Conservation (phyloP, 2,113 vertebrate species). For the Myocastor coypus region DNA sequence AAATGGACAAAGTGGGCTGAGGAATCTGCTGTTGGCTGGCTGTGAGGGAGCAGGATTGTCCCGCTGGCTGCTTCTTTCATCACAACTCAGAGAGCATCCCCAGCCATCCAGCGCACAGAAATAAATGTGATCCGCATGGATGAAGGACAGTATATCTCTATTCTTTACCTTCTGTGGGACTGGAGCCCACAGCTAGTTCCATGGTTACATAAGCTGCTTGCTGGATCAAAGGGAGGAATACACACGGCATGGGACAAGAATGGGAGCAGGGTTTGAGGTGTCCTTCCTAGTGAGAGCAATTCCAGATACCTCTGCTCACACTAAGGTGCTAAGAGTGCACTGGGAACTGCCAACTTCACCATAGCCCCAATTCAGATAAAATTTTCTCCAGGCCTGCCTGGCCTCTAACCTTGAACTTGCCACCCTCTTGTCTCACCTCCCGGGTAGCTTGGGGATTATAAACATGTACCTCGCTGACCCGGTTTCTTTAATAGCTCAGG, state of each 20-base stretch:
- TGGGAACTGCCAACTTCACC: background rate
- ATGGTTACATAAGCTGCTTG: conserved; percentile 15
- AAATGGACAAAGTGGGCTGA: background rate
- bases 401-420: background rate
- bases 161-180: background rate
- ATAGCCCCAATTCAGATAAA: background rate
- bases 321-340: background rate
- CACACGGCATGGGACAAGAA: background rate
- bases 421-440: background rate
- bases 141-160: background rate
- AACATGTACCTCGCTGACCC: background rate
- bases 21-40: background rate
- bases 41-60: background rate
- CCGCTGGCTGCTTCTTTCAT: background rate
- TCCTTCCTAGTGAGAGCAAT: background rate
- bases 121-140: background rate
- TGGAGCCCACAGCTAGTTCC: conserved; percentile 12
- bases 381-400: background rate
- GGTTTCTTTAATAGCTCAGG: background rate
- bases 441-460: background rate
- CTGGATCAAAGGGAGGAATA: conserved; percentile 7
- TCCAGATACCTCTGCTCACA: background rate
- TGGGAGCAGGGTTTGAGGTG: no score
- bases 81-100: background rate
- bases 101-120: background rate